Evolutionary conservation across 2,888 invertebrate species (phyloP).

Genomic region (Psococerastis gibbosa): DNA sequence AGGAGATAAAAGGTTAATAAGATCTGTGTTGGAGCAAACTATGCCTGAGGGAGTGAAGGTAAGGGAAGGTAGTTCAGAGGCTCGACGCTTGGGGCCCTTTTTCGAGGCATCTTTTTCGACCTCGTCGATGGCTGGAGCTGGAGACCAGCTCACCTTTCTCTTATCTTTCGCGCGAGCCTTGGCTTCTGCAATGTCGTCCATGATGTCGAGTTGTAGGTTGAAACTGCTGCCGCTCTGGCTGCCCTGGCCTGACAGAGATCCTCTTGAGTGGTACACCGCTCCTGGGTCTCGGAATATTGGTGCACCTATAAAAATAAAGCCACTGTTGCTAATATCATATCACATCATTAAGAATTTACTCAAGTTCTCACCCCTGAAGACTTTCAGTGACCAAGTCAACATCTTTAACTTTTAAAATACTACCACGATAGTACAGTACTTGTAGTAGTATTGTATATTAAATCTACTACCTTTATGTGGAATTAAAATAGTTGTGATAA

Average conservation of each 20-base stretch:
- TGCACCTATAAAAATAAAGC: slow-evolving; percentile 1
- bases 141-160: slow-evolving; percentile 66
- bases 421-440: too few relatives aligned
- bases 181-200: slow-evolving; percentile 61
- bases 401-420: too few relatives aligned
- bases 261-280: not conserved
- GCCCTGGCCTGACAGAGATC: slow-evolving; percentile 29
- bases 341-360: too few relatives aligned
- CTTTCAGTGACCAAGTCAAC: too few relatives aligned
- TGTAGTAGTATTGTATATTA: too few relatives aligned
- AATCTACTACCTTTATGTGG: too few relatives aligned
- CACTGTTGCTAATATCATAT: too few relatives aligned
- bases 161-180: slow-evolving; percentile 45
- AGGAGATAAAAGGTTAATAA: slow-evolving; percentile 57
- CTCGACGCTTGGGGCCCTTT: slow-evolving; percentile 40
- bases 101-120: slow-evolving; percentile 25
- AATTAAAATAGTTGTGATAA: too few relatives aligned
- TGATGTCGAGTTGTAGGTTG: slow-evolving; percentile 67
- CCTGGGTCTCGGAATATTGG: slow-evolving; percentile 1
- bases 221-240: slow-evolving; percentile 58
- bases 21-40: slow-evolving; percentile 63
- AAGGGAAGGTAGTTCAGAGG: slow-evolving; percentile 49
- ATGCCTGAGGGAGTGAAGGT: slow-evolving; percentile 33
- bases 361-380: too few relatives aligned
- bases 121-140: slow-evolving; percentile 36